Evolutionary conservation across 1,140 invertebrate genomes (phyloP).

Genomic region (Drosophila virilis): DNA sequence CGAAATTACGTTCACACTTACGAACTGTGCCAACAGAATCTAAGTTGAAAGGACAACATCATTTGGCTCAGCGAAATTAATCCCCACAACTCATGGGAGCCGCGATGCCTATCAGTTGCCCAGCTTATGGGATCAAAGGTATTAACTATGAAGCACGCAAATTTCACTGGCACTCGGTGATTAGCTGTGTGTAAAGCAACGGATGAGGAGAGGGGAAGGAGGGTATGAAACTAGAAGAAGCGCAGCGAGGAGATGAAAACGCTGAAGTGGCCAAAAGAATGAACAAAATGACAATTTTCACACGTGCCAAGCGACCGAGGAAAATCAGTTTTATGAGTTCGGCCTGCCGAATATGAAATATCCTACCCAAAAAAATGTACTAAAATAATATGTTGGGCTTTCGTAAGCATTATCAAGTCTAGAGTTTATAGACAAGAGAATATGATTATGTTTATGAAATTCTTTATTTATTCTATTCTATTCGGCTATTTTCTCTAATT

Average conservation of each 20-base stretch:
- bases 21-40: not conserved
- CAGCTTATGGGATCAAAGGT: conserved; percentile 45
- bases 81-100: conserved; percentile 9
- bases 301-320: conserved; percentile 26
- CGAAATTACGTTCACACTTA: not conserved
- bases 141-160: conserved; percentile 36
- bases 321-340: not conserved
- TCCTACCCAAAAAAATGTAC: not conserved
- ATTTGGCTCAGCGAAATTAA: conserved; percentile 15
- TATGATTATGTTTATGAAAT: too few relatives aligned
- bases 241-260: not conserved
- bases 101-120: conserved; percentile 11
- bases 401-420: too few relatives aligned
- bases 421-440: too few relatives aligned
- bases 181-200: conserved; percentile 21
- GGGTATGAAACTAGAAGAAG: too few relatives aligned
- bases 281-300: conserved; percentile 52
- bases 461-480: too few relatives aligned
- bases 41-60: conserved; percentile 8
- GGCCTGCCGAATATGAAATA: not conserved
- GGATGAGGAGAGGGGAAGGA: not conserved
- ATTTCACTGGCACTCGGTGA: conserved; percentile 45
- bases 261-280: conserved; percentile 14
- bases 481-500: too few relatives aligned
- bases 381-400: not conserved